Base-by-base conservation (phyloP, 2,888 invertebrate genomes). In the Sylvicola cinctus region DNA sequence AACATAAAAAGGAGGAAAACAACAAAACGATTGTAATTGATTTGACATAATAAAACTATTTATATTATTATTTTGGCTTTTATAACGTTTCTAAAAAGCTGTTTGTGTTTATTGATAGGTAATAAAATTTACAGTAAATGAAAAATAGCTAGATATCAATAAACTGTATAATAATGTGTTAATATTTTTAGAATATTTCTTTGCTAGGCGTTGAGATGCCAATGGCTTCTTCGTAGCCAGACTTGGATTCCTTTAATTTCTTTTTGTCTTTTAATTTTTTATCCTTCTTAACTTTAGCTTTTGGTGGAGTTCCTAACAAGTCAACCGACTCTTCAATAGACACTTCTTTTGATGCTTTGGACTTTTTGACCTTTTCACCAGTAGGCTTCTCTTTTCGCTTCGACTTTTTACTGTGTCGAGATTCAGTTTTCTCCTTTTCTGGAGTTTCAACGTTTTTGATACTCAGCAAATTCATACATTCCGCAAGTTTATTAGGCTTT, bases 191-290 rank as follows among this genome's bases (percentile, higher is more conserved):
- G 52, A 68, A 59, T 49, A 80, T 72, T 60, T 85, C 81, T 60
- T 88, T 85, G 48, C 84, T 87, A 10, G 88, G 85, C 27, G 87
- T 88, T 31, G 85, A 85, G 49, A 88, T 85, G 41, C 87, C 90
- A 46, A 79, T 66, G 27, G 88, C 79, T 61, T 87, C 87, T 56
- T 90, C 90, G 49, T 90, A 90, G 33, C 79, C 87, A 23, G 68
- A 61, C 51, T 74, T 69, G 33, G 66, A 63, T 49, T 70, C 74
- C 41, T 34, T 29, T 2, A 34, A 27, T 29, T 42, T 40, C 33
- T 43, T 48, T 32, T 44, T 31, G 14, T 16, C 46, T 45, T 41
- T 49, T 45, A 39, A 49, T 34, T 49, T 32, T 29, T 36, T 32
- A 10, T 15, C 29, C 10, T 29, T 15, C 8, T 28, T 29, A 11